Base-by-base conservation (phyloP, 64 coral and sea anemone species). In the Actinia equina region DNA sequence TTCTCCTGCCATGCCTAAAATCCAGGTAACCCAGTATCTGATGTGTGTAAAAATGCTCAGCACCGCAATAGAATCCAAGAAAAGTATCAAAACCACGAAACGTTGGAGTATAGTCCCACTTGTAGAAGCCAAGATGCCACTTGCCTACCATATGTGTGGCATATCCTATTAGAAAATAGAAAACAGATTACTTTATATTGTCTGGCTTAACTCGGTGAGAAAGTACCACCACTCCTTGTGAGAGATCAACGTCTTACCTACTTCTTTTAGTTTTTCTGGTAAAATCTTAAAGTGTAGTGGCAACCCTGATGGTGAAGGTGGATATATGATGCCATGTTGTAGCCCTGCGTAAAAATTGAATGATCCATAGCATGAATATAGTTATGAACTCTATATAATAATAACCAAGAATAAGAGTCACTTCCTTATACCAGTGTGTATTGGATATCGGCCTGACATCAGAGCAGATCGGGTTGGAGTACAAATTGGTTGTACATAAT, bases 81-180 rank as follows among this genome's bases (percentile, higher is more conserved):
- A 87, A 79, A 0, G 77, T 82, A 45, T 92, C 90, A 49, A 92
- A 92, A 19, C 90, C 90, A 11, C 90, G 43, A 9, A 82, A 87
- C 1, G 90, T 92, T 0, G 90, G 90, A 3, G 86, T 83, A 79
- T 87, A 92, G 12, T 80, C 23, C 90, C 86, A 86, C 37, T 92
- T 80, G 74, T 82, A 92, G 65, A 92, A 92, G 0, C 90, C 90
- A 87, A 92, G 90, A 83, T 92, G 90, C 90, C 90, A 92, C 43
- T 92, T 92, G 14, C 90, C 90, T 53, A 92, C 90, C 58, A 92
- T 92, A 56, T 92, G 90, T 69, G 90, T 87, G 13, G 77, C 46
- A 17, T 92, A 92, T 57, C 90, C 90, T 92, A 26, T 25, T 17
- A 57, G 37, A 55, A 84, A 59, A 51, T 51, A 57, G 55, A 56